These are phyloP conservation scores for Clostera curtula DNA, from an alignment of 2,888 invertebrate species.

Conservation along the genomic window DNA sequence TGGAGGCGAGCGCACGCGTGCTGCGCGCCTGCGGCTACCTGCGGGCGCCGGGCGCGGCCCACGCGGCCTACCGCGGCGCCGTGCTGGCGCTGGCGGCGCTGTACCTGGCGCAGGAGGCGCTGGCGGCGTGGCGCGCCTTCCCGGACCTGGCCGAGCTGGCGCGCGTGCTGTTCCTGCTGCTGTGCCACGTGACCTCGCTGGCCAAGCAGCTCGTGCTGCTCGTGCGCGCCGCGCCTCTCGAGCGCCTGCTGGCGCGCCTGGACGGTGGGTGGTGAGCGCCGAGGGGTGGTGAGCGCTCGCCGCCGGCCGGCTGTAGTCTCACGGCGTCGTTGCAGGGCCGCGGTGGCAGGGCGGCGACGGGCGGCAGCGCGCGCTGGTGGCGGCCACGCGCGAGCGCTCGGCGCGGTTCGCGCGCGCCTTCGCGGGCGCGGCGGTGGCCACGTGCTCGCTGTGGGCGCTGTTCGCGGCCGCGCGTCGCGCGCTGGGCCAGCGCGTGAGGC, in stretches of 20 bases:
- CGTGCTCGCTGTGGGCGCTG: slow-evolving; percentile 49
- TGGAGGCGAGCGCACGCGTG: slow-evolving; percentile 35
- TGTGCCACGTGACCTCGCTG: slow-evolving; percentile 59
- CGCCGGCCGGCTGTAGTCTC: not conserved
- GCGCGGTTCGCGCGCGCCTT: slow-evolving; percentile 26
- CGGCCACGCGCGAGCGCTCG: slow-evolving; percentile 21
- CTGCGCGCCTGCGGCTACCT: slow-evolving; percentile 17
- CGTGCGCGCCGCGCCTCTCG: slow-evolving; percentile 21
- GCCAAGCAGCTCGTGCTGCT: slow-evolving; percentile 53
- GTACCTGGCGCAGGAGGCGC: slow-evolving; percentile 31
- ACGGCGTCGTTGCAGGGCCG: slow-evolving; percentile 16
- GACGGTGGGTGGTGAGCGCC: slow-evolving; percentile 17
- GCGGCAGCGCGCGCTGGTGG: slow-evolving; percentile 9
- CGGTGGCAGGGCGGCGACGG: slow-evolving; percentile 12
- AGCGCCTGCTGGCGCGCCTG: slow-evolving; percentile 20
- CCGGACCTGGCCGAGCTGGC: slow-evolving; percentile 51
- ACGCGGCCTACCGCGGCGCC: slow-evolving; percentile 22
- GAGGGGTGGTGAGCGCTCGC: not conserved
- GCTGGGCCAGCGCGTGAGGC: slow-evolving; percentile 24
- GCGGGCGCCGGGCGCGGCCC: not conserved
- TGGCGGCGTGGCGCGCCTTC: slow-evolving; percentile 24
- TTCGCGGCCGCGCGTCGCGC: slow-evolving; percentile 34
- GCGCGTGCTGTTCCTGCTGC: slow-evolving; percentile 58
- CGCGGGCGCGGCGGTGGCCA: slow-evolving; percentile 42
- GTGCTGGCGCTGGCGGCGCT: slow-evolving; percentile 22